A percentile compares a stretch with the other conserved stretches of the same genome.
Evolutionary conservation across 2,113 vertebrate species (phyloP).

Genomic region (Crocuta crocuta): DNA sequence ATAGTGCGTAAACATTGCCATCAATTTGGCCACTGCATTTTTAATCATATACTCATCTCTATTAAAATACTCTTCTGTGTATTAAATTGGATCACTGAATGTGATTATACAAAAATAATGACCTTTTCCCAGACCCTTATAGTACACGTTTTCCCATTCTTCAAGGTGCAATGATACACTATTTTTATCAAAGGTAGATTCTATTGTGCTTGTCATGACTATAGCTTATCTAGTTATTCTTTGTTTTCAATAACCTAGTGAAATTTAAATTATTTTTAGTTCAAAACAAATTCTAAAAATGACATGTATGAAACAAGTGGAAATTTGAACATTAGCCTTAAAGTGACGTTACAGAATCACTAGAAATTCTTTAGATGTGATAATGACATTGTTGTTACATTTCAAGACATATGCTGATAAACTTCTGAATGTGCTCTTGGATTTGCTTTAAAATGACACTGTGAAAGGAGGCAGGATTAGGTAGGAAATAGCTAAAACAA

Average conservation of each 20-base stretch:
- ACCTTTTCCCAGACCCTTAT: background rate
- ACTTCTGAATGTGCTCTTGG: background rate
- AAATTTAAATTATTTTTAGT: slow-evolving; percentile 1
- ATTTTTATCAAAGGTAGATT: background rate
- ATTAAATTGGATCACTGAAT: background rate
- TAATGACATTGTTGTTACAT: background rate
- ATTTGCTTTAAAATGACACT: background rate
- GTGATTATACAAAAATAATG: slow-evolving; percentile 38
- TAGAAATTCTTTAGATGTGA: slow-evolving; percentile 3
- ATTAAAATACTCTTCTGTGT: background rate
- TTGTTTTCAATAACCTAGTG: background rate
- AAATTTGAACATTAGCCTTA: slow-evolving; percentile 23
- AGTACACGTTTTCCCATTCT: background rate
- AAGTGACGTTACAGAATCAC: background rate
- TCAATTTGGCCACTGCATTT: slow-evolving; percentile 3
- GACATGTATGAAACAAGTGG: background rate
- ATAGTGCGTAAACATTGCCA: background rate
- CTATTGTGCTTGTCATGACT: background rate
- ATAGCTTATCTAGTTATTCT: background rate
- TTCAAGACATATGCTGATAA: background rate
- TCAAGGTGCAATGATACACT: background rate
- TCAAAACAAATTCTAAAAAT: background rate
- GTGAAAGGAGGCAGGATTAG: background rate
- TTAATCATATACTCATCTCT: slow-evolving; percentile 25
- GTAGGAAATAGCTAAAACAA: background rate